Evolutionary conservation across 2,888 invertebrate species (phyloP).

Genomic region (Parochlus steinenii): DNA sequence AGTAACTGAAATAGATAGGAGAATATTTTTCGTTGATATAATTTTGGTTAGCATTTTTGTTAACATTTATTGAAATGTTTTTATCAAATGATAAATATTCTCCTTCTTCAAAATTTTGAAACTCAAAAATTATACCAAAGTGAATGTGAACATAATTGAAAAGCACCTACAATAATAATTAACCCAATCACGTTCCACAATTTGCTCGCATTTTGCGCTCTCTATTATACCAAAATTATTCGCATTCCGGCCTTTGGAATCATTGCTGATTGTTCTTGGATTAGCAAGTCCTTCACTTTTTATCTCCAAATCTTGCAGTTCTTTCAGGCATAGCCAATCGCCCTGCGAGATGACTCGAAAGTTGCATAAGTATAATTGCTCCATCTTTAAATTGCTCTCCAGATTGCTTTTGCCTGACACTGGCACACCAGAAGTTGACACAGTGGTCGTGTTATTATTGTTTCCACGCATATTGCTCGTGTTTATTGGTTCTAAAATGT

Average conservation of each 20-base stretch:
- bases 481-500: too few relatives aligned
- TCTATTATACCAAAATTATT: conserved; percentile 18
- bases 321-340: conserved; percentile 90
- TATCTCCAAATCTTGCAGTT: conserved; percentile 82
- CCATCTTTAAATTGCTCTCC: neutral
- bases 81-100: too few relatives aligned
- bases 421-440: conserved; percentile 1
- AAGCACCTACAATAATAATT: conserved; percentile 31
- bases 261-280: conserved; percentile 26
- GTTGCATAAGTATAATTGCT: conserved; percentile 70
- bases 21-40: too few relatives aligned
- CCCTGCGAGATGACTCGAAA: conserved; percentile 95
- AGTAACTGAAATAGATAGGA: too few relatives aligned
- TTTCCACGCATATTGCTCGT: conserved; percentile 9
- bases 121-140: too few relatives aligned
- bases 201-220: conserved; percentile 23
- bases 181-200: conserved; percentile 23
- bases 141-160: conserved; percentile 13
- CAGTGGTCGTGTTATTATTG: conserved; percentile 3
- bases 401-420: too few relatives aligned
- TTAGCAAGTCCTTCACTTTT: conserved; percentile 31
- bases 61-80: too few relatives aligned
- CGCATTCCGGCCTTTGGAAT: conserved; percentile 17
- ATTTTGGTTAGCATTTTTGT: too few relatives aligned
- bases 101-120: too few relatives aligned